These are phyloP conservation scores for Aplochiton taeniatus DNA, from an alignment of 2,797 vertebrate genomes.

Conservation along the genomic window DNA sequence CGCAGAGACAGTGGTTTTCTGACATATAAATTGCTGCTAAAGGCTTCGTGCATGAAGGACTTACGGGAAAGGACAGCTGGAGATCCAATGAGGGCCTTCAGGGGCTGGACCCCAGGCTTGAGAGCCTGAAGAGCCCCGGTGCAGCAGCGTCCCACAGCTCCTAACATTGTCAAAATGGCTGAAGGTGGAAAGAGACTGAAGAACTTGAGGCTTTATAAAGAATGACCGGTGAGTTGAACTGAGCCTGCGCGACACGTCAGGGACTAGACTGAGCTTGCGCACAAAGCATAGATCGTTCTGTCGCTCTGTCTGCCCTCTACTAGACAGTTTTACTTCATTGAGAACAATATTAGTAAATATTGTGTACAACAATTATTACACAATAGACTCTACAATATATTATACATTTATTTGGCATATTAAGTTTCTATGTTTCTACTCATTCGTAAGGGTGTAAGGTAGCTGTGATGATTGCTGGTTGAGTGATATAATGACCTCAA, in stretches of 20 bases:
- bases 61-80: constrained; percentile 79
- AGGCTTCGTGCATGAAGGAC: constrained; percentile 24
- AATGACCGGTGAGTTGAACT: constrained; percentile 10
- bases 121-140: constrained; percentile 60
- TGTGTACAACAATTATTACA: no score
- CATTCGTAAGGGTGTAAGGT: no score
- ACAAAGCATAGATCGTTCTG: constrained; percentile 35
- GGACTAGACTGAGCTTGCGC: constrained; percentile 35
- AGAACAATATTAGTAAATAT: no score
- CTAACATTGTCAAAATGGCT: constrained; percentile 68
- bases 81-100: constrained; percentile 74
- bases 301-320: constrained; percentile 46
- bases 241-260: constrained; percentile 62
- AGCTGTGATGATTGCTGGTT: no score
- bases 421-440: no score
- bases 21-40: constrained; percentile 1
- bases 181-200: constrained; percentile 73
- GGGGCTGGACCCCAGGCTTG: constrained; percentile 62
- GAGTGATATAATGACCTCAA: no score
- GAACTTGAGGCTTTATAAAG: constrained; percentile 65
- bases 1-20: background rate
- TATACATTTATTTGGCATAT: no score
- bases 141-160: constrained; percentile 65
- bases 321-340: no score
- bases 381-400: no score